Evolutionary conservation across 2,113 vertebrate species (phyloP).

Genomic region (Prinia subflava): DNA sequence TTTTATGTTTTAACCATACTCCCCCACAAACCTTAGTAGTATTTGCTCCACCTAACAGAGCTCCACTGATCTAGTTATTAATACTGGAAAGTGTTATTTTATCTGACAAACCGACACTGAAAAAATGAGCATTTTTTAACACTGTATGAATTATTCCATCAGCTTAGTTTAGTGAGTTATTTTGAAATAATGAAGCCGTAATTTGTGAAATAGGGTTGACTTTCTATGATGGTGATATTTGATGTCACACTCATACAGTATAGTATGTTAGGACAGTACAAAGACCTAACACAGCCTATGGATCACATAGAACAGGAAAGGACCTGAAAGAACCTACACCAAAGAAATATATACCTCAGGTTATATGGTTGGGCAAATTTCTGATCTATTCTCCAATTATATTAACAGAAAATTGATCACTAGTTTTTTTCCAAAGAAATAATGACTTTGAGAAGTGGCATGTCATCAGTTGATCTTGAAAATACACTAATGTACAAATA

Average conservation of each 20-base stretch:
- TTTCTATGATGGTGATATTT: background rate
- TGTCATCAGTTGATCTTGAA: background rate
- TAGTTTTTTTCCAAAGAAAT: background rate
- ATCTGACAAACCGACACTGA: background rate
- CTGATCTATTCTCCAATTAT: background rate
- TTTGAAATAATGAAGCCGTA: background rate
- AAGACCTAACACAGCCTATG: background rate
- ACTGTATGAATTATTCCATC: background rate
- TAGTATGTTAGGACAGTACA: background rate
- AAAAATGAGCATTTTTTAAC: background rate
- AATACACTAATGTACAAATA: background rate
- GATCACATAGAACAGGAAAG: background rate
- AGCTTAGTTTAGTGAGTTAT: background rate
- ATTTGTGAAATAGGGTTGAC: background rate
- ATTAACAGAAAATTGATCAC: background rate
- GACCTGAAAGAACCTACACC: background rate
- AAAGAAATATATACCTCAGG: background rate
- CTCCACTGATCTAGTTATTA: background rate
- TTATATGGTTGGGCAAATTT: background rate
- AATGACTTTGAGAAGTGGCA: background rate
- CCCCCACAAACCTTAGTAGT: background rate
- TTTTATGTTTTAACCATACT: background rate
- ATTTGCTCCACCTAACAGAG: background rate
- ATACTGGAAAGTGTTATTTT: background rate
- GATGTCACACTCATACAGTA: background rate